A percentile compares a stretch with the other conserved stretches of the same genome.
phyloP scores from a whole-genome alignment of 2,113 vertebrate genomes.

The Hippocampus barbouri region DNA sequence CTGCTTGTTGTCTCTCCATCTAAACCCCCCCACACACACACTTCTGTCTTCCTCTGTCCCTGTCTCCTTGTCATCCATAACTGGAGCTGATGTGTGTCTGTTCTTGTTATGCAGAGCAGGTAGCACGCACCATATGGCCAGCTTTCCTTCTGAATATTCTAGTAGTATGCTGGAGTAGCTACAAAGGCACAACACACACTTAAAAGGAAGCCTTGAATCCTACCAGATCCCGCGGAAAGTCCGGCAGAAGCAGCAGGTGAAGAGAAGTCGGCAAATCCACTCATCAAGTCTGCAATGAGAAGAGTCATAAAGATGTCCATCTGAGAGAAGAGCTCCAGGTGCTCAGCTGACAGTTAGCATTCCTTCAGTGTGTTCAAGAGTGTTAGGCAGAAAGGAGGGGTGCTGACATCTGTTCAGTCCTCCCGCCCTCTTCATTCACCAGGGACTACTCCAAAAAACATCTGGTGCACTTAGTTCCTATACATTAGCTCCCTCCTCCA shows the following conservation, averaged over 20 bases:
- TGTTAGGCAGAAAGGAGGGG: conserved; percentile 72
- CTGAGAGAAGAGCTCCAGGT: conserved; percentile 50
- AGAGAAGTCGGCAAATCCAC: conserved; percentile 92
- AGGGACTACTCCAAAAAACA: conserved; percentile 85
- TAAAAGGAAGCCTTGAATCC: conserved; percentile 37
- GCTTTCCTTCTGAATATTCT: conserved; percentile 81
- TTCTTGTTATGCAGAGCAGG: conserved; percentile 86
- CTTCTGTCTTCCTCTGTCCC: conserved; percentile 50
- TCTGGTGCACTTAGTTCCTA: conserved; percentile 84
- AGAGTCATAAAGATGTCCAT: conserved; percentile 31
- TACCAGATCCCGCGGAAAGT: conserved; percentile 80
- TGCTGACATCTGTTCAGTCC: conserved; percentile 89
- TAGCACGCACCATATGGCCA: conserved; percentile 83
- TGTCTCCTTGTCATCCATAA: conserved; percentile 79
- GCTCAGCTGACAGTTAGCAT: conserved; percentile 56
- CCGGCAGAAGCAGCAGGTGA: conserved; percentile 76
- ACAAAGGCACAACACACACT: conserved; percentile 51
- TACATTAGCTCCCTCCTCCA: conserved; percentile 58
- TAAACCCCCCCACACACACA: conserved; percentile 46
- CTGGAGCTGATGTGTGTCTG: conserved; percentile 81
- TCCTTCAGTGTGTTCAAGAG: conserved; percentile 57
- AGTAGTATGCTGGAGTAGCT: conserved; percentile 64
- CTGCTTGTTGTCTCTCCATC: conserved; percentile 42
- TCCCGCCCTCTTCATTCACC: conserved; percentile 74
- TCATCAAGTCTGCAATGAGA: conserved; percentile 76